Conservation (phyloP, 2,888 invertebrate genomes). For the Drosophila ustulata region DNA sequence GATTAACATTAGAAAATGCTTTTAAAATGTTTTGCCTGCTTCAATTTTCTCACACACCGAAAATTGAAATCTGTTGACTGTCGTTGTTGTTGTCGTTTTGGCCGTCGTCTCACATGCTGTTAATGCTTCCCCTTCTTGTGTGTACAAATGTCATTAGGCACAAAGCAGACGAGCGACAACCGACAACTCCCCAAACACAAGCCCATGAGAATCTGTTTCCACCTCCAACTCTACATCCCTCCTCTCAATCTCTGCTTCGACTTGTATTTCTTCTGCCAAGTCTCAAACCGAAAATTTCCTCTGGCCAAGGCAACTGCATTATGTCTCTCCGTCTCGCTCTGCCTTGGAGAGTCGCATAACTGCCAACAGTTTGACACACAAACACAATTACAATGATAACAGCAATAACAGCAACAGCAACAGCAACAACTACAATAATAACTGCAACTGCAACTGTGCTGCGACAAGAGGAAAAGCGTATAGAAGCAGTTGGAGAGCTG, state of each 20-base stretch:
- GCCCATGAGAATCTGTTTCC: slow-evolving; percentile 40
- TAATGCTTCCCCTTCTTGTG: slow-evolving; percentile 53
- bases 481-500: slow-evolving; percentile 51
- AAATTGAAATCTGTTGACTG: slow-evolving; percentile 56
- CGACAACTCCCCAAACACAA: slow-evolving; percentile 7
- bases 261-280: slow-evolving; percentile 1
- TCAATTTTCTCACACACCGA: slow-evolving; percentile 51
- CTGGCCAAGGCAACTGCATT: slow-evolving; percentile 65
- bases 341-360: slow-evolving; percentile 57
- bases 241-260: neutral
- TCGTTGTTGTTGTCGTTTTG: slow-evolving; percentile 27
- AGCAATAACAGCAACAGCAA: slow-evolving; percentile 15
- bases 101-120: slow-evolving; percentile 44
- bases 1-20: slow-evolving; percentile 62
- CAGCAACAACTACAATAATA: slow-evolving; percentile 18
- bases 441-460: slow-evolving; percentile 9
- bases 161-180: slow-evolving; percentile 52
- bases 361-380: slow-evolving; percentile 76
- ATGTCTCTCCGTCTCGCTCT: slow-evolving; percentile 29
- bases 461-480: slow-evolving; percentile 44
- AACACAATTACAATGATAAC: slow-evolving; percentile 77
- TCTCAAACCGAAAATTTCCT: slow-evolving; percentile 37
- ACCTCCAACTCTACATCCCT: neutral
- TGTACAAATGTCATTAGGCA: slow-evolving; percentile 78
- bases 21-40: slow-evolving; percentile 50